Conservation (phyloP, 2,797 vertebrate genomes). For the Propithecus deckenii region DNA sequence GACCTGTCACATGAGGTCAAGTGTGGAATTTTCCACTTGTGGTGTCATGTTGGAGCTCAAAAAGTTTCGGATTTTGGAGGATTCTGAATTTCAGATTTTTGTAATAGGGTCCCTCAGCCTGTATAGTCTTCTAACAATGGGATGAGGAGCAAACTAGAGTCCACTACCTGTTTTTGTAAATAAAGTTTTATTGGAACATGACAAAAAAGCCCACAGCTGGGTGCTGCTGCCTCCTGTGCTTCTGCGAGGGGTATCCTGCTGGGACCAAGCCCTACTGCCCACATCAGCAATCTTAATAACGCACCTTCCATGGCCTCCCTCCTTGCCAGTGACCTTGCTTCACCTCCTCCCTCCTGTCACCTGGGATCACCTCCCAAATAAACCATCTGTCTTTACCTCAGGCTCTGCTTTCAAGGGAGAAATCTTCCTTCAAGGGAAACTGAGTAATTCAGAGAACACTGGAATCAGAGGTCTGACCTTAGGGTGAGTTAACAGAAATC, state of each 20-base stretch:
- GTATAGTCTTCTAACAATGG: not conserved
- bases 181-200: not conserved
- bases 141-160: not conserved
- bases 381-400: not conserved
- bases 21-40: not conserved
- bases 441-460: not conserved
- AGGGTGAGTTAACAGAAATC: accelerated
- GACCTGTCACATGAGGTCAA: not conserved
- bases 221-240: accelerated
- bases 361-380: not conserved
- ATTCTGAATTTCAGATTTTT: not conserved
- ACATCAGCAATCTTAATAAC: accelerated
- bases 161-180: not conserved
- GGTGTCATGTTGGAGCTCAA: not conserved
- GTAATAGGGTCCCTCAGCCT: not conserved
- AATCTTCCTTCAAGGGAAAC: not conserved
- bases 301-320: accelerated
- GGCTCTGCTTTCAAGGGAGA: not conserved
- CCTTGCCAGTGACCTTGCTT: not conserved
- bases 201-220: too few relatives aligned
- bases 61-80: not conserved
- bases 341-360: not conserved
- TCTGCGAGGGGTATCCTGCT: accelerated
- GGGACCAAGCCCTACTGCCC: not conserved
- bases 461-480: not conserved